Conservation (phyloP, 2,888 invertebrate species). For the Pandemis cinnamomeana region DNA sequence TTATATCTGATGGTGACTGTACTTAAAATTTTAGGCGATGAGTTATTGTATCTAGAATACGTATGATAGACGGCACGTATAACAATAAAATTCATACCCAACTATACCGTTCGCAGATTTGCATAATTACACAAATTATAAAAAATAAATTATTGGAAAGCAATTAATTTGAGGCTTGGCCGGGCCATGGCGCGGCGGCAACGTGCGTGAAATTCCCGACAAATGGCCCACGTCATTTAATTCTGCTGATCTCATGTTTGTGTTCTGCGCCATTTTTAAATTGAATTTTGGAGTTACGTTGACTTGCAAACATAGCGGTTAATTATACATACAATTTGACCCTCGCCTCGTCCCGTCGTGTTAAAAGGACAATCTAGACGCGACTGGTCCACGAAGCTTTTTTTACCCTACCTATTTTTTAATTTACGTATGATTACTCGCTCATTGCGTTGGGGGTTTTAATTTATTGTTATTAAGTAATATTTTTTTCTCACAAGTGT, state of each 20-base stretch:
- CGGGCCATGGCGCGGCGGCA: constrained; percentile 49
- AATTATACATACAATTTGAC: constrained; percentile 28
- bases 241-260: constrained; percentile 82
- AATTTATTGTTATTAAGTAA: no score
- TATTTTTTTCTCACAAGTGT: no score
- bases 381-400: neutral
- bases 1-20: no score
- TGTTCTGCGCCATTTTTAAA: constrained; percentile 78
- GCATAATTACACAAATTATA: constrained; percentile 49
- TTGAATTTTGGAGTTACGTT: constrained; percentile 66
- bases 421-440: no score
- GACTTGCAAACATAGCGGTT: constrained; percentile 24
- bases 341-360: neutral
- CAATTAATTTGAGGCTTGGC: constrained; percentile 76
- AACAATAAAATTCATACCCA: neutral
- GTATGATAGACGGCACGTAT: no score
- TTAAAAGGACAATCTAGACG: neutral
- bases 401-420: neutral
- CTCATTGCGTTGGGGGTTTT: no score
- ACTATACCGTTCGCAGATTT: constrained; percentile 8
- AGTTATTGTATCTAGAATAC: no score
- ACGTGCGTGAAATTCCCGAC: constrained; percentile 65
- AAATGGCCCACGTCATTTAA: constrained; percentile 79
- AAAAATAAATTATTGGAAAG: constrained; percentile 75
- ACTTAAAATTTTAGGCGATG: no score